Conservation (phyloP, 2,113 vertebrate genomes). For the Narcine bancroftii region DNA sequence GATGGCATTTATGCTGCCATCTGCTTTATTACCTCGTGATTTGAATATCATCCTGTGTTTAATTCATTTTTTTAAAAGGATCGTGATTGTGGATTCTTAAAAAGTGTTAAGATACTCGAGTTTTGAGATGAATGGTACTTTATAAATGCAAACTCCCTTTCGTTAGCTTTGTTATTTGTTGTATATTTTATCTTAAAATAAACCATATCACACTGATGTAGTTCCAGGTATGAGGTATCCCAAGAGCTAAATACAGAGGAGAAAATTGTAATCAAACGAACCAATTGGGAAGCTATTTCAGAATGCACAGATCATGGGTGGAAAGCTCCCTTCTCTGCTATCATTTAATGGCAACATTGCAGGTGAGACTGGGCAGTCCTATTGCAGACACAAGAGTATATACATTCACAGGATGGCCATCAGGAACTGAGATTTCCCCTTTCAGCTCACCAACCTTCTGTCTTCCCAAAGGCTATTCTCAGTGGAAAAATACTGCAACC, state of each 20-base stretch:
- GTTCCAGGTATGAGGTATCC: background rate
- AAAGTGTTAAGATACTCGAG: background rate
- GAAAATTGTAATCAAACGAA: background rate
- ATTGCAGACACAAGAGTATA: background rate
- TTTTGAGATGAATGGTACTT: background rate
- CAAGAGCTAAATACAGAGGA: background rate
- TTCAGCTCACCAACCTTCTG: background rate
- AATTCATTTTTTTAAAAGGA: background rate
- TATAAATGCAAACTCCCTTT: background rate
- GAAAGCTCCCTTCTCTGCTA: background rate
- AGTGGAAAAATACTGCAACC: background rate
- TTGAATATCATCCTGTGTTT: background rate
- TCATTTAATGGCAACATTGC: background rate
- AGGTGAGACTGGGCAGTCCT: background rate
- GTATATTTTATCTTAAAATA: background rate
- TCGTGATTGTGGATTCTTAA: background rate
- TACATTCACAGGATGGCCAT: background rate
- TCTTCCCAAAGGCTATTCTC: background rate
- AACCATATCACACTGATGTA: background rate
- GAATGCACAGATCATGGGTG: background rate
- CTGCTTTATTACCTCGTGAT: background rate
- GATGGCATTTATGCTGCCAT: background rate
- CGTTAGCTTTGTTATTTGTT: background rate
- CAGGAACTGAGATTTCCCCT: background rate
- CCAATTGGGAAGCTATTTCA: background rate